Evolutionary conservation across 2,888 invertebrate genomes (phyloP).

Genomic region (Colostygia pectinataria): DNA sequence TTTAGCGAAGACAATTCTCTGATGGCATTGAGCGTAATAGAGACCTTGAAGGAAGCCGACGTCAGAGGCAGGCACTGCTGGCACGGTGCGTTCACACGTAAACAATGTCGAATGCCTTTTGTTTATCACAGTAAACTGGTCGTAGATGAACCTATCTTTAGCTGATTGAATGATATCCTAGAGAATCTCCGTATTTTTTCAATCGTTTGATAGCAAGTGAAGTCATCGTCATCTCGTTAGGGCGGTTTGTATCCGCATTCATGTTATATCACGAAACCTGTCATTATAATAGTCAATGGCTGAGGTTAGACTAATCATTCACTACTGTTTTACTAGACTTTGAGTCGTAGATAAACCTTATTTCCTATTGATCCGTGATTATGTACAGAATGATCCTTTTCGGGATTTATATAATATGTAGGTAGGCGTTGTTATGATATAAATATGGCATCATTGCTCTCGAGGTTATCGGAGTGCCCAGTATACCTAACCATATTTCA

Average conservation of each 20-base stretch:
- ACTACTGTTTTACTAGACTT: background rate
- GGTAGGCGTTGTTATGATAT: background rate
- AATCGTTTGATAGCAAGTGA: slow-evolving; percentile 36
- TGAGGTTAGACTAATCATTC: slow-evolving; percentile 1
- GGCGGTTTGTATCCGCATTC: slow-evolving; percentile 40
- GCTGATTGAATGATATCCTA: slow-evolving; percentile 58
- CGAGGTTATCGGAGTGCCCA: background rate
- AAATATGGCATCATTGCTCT: background rate
- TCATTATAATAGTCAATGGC: slow-evolving; percentile 10
- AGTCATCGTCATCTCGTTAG: slow-evolving; percentile 35
- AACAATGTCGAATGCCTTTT: slow-evolving; percentile 53
- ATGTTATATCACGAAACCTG: slow-evolving; percentile 20
- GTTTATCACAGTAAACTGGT: slow-evolving; percentile 52
- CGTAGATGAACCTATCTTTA: slow-evolving; percentile 40
- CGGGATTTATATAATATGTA: no score
- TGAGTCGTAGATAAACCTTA: no score
- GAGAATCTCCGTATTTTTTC: slow-evolving; percentile 60
- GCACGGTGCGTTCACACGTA: slow-evolving; percentile 59
- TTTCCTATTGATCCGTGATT: no score
- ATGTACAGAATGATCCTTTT: no score
- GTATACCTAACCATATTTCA: no score
- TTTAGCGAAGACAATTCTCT: slow-evolving; percentile 22
- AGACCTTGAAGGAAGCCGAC: slow-evolving; percentile 54
- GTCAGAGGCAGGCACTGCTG: slow-evolving; percentile 44
- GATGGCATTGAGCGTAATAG: slow-evolving; percentile 52